Evolutionary conservation across 2,797 vertebrate species (phyloP).

Genomic region (Orientallactaga sibirica): DNA sequence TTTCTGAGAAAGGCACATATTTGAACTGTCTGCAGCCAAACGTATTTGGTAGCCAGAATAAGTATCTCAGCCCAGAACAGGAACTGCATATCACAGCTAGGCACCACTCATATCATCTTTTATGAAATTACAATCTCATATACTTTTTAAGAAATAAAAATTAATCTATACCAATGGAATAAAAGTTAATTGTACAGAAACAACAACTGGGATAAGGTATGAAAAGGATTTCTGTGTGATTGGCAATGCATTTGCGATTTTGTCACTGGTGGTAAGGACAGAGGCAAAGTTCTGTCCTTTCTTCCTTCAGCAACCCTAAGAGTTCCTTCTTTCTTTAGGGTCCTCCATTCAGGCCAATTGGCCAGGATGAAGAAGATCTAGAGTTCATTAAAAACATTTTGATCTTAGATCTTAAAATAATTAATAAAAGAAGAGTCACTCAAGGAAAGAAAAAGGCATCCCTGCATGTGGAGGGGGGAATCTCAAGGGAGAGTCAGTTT

Average conservation of each 20-base stretch:
- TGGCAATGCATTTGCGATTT: neutral
- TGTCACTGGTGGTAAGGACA: too few relatives aligned
- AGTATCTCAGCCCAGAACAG: neutral
- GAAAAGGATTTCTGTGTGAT: neutral
- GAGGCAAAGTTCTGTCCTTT: too few relatives aligned
- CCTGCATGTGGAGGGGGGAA: too few relatives aligned
- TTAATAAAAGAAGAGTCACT: too few relatives aligned
- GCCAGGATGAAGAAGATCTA: too few relatives aligned
- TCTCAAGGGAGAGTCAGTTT: too few relatives aligned
- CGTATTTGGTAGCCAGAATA: neutral
- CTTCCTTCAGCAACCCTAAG: too few relatives aligned
- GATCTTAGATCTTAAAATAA: too few relatives aligned
- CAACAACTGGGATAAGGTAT: neutral
- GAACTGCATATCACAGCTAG: neutral
- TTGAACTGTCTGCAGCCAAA: neutral
- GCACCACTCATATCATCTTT: neutral
- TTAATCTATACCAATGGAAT: neutral
- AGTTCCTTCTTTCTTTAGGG: too few relatives aligned
- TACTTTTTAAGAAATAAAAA: neutral
- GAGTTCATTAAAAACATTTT: too few relatives aligned
- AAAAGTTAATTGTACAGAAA: neutral
- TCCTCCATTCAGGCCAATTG: too few relatives aligned
- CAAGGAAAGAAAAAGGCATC: too few relatives aligned
- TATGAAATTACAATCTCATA: neutral
- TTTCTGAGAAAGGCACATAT: neutral